Percentiles rank a stretch among this genome's conserved stretches.
phyloP scores from a whole-genome alignment of 2,113 vertebrate species.

The Henicopernis longicauda region DNA sequence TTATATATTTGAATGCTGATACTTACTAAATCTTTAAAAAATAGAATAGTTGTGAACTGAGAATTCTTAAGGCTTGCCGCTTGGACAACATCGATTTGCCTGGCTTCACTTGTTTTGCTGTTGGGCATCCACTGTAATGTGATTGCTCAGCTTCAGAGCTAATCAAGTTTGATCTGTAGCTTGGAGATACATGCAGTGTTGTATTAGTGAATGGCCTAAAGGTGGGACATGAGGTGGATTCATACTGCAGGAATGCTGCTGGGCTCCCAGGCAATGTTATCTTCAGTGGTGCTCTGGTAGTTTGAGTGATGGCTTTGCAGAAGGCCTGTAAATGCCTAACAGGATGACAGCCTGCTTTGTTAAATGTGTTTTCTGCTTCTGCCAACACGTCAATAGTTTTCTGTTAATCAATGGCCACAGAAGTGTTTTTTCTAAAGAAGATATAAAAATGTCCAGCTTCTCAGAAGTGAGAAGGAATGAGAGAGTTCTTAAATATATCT shows the following conservation, averaged over 20 bases:
- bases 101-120: neutral
- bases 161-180: neutral
- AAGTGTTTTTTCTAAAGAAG: neutral
- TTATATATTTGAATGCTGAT: neutral
- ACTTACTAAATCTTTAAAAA: neutral
- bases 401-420: neutral
- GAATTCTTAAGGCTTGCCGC: neutral
- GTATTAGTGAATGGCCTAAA: neutral
- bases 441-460: neutral
- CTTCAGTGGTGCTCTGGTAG: neutral
- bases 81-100: neutral
- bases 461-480: neutral
- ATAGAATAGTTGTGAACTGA: neutral
- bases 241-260: neutral
- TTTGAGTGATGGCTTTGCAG: neutral
- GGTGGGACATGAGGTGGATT: neutral
- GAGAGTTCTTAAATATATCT: neutral
- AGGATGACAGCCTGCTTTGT: neutral
- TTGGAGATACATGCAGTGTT: neutral
- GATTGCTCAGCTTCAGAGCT: neutral
- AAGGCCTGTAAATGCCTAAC: neutral
- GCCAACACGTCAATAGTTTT: neutral
- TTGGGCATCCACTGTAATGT: neutral
- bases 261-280: neutral
- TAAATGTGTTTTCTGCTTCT: neutral